Percentiles rank a stretch among this genome's conserved stretches.
These are phyloP conservation scores for Desoria tigrina DNA, from an alignment of 2,888 invertebrate species.

Conservation along the genomic window DNA sequence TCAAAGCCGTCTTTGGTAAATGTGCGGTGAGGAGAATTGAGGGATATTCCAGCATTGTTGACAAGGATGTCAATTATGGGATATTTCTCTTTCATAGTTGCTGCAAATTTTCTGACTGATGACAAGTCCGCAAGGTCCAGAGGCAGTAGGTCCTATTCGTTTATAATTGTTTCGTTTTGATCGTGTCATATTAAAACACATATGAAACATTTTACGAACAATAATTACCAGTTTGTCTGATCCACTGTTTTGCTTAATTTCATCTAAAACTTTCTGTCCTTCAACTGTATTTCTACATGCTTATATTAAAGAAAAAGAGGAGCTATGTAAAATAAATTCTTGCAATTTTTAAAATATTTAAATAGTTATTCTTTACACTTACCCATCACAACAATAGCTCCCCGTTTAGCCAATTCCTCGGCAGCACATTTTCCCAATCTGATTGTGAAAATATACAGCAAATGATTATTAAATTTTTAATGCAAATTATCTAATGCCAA, in stretches of 20 bases:
- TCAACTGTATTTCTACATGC: conserved; percentile 29
- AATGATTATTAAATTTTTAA: neutral
- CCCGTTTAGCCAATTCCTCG: conserved; percentile 45
- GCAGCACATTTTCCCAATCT: conserved; percentile 37
- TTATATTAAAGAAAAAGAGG: neutral
- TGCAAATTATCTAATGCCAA: no score
- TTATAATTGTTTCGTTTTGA: no score
- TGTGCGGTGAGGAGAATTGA: conserved; percentile 46
- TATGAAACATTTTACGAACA: neutral
- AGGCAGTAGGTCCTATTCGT: conserved; percentile 26
- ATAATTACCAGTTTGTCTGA: conserved; percentile 34
- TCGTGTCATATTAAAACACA: no score
- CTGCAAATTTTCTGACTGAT: conserved; percentile 38
- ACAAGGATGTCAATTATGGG: conserved; percentile 37
- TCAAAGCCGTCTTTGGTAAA: conserved; percentile 75
- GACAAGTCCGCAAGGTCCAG: conserved; percentile 37
- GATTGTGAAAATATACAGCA: neutral
- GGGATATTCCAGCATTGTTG: conserved; percentile 55
- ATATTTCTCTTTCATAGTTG: conserved; percentile 27
- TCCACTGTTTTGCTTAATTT: conserved; percentile 34
- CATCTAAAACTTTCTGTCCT: conserved; percentile 24
- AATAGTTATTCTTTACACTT: no score
- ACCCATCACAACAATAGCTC: conserved; percentile 47
- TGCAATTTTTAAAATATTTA: neutral
- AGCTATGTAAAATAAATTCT: neutral